These are phyloP conservation scores for Ischnus inquisitorius DNA, from an alignment of 2,888 invertebrate genomes.

Conservation along the genomic window DNA sequence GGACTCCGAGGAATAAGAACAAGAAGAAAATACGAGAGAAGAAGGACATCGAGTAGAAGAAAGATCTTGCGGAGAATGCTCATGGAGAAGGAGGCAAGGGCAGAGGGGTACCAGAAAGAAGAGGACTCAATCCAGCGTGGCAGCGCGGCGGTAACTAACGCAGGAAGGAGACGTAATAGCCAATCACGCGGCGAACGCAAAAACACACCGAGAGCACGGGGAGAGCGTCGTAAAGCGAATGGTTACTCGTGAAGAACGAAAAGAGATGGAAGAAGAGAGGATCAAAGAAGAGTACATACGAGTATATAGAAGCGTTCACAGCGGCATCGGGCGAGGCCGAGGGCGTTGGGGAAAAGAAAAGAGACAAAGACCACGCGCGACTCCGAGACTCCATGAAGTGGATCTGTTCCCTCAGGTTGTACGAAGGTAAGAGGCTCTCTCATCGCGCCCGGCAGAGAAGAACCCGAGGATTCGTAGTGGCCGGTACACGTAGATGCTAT, in stretches of 20 bases:
- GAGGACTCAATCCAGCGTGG: slow-evolving; percentile 82
- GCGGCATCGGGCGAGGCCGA: slow-evolving; percentile 62
- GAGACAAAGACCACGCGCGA: slow-evolving; percentile 54
- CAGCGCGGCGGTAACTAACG: slow-evolving; percentile 76
- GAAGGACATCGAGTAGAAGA: slow-evolving; percentile 43
- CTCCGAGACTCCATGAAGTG: slow-evolving; percentile 45
- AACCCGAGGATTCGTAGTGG: slow-evolving; percentile 45
- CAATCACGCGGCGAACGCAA: slow-evolving; percentile 83
- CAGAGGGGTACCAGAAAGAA: slow-evolving; percentile 69
- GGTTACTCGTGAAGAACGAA: slow-evolving; percentile 73
- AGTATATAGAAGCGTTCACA: slow-evolving; percentile 40
- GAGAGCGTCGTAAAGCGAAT: slow-evolving; percentile 81
- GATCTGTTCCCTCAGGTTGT: slow-evolving; percentile 57
- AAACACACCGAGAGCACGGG: slow-evolving; percentile 75
- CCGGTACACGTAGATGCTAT: slow-evolving; percentile 35
- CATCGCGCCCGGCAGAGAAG: slow-evolving; percentile 57
- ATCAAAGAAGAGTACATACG: slow-evolving; percentile 59
- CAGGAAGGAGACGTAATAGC: slow-evolving; percentile 84
- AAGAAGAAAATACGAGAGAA: slow-evolving; percentile 68
- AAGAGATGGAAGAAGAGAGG: slow-evolving; percentile 56
- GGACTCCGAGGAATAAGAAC: slow-evolving; percentile 66
- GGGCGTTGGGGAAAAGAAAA: slow-evolving; percentile 65
- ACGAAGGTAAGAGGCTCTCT: slow-evolving; percentile 52
- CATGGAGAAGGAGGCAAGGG: slow-evolving; percentile 22
- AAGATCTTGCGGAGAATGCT: slow-evolving; percentile 28